Evolutionary conservation across 2,888 invertebrate species (phyloP), one percentile per base, ranked within the genome.

Genomic region (Mythimna lalbum): DNA sequence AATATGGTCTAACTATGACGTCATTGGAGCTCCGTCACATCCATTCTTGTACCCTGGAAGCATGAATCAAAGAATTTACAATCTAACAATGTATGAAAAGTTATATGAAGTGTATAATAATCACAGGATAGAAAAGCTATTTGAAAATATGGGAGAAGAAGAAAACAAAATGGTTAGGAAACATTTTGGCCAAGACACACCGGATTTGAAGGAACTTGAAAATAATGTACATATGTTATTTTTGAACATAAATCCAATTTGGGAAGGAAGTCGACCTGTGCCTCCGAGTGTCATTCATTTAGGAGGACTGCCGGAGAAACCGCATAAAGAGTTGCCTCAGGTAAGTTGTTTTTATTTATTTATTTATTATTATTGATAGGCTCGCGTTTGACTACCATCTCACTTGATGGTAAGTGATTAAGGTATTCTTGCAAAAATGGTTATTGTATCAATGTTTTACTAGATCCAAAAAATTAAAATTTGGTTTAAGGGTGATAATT

Each of bases 231-330:
- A 92, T 61, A 86, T 96, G 89, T 63, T 95, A 33, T 91, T 96
- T 70, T 61, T 94, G 3, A 96, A 96, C 76, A 79, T 87, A 0
- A 91, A 95, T 83, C 91, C 93, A 0, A 77, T 93, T 36, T 92
- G 91, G 83, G 89, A 90, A 17, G 83, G 84, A 1, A 89, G 87
- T 64, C 86, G 92, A 14, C 96, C 96, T 2, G 85, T 92, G 9
- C 90, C 94, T n/a, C 93, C 94, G 0, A 89, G 89, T 62, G 86
- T 94, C 7, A 73, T 96, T 2, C 90, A 91, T 66, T 89, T 95
- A 63, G 94, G 95, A 68, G 94, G 95, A 3, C 79, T 93, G 49
- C 95, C 95, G 76, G 85, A 93, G 43, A 89, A 88, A n/a, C 87
- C 89, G 5, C 73, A 89, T 10, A 90, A 93, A 66, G 86, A 91